Evolutionary conservation across 2,113 vertebrate genomes (phyloP).

Genomic region (Eonycteris spelaea): DNA sequence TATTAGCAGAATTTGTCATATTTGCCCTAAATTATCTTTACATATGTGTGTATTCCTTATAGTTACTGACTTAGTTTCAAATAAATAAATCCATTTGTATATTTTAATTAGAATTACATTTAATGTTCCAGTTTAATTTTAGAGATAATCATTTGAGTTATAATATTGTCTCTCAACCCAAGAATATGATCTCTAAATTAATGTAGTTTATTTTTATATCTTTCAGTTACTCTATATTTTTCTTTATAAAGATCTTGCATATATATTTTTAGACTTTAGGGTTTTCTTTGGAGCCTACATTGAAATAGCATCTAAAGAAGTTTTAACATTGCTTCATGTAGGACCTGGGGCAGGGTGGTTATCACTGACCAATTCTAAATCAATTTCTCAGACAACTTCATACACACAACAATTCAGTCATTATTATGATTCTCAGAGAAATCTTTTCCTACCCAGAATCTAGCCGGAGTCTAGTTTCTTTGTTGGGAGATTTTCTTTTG

Average conservation of each 20-base stretch:
- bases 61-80: neutral
- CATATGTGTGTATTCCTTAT: neutral
- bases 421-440: neutral
- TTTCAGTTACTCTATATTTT: neutral
- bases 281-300: neutral
- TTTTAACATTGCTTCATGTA: neutral
- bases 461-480: neutral
- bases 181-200: neutral
- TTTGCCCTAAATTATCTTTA: neutral
- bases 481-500: neutral
- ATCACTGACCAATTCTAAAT: neutral
- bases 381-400: neutral
- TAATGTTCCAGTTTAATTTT: neutral
- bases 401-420: neutral
- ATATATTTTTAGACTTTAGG: neutral
- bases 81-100: neutral
- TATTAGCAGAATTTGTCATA: neutral
- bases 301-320: neutral
- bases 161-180: neutral
- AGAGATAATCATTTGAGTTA: neutral
- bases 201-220: neutral
- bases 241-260: neutral
- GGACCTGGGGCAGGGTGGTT: neutral
- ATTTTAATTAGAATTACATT: constrained; percentile 3
- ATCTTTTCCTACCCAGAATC: neutral